phyloP scores from a whole-genome alignment of 2,113 vertebrate species.

The Pycnonotus jocosus region DNA sequence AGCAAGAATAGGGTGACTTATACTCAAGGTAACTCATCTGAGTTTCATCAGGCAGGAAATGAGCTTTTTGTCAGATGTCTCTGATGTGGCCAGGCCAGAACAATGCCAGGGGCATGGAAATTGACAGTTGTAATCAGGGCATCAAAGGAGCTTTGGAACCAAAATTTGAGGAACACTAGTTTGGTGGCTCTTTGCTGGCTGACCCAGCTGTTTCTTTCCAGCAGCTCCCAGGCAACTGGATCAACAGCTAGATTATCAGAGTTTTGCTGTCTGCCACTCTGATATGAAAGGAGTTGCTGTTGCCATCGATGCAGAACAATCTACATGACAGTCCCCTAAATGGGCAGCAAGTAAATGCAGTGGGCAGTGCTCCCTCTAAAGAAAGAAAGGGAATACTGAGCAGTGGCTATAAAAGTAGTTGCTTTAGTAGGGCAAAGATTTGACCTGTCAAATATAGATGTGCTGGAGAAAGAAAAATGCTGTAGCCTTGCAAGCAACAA shows the following conservation, averaged over 20 bases:
- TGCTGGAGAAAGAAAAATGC: neutral
- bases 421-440: neutral
- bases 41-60: neutral
- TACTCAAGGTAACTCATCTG: neutral
- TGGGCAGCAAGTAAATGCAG: neutral
- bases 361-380: neutral
- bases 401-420: neutral
- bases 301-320: slow-evolving; percentile 27
- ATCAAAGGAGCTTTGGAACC: neutral
- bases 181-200: neutral
- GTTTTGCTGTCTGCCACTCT: slow-evolving; percentile 26
- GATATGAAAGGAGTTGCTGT: neutral
- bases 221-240: neutral
- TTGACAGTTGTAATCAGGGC: neutral
- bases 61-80: neutral
- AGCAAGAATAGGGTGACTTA: neutral
- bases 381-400: neutral
- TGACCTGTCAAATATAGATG: neutral
- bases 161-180: neutral
- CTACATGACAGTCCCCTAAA: slow-evolving; percentile 26
- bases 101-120: neutral
- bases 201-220: neutral
- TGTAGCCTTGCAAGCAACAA: neutral
- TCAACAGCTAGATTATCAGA: neutral
- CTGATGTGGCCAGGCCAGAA: neutral